Conservation (phyloP, 2,113 vertebrate species). For the Corythoichthys haematopterus region DNA sequence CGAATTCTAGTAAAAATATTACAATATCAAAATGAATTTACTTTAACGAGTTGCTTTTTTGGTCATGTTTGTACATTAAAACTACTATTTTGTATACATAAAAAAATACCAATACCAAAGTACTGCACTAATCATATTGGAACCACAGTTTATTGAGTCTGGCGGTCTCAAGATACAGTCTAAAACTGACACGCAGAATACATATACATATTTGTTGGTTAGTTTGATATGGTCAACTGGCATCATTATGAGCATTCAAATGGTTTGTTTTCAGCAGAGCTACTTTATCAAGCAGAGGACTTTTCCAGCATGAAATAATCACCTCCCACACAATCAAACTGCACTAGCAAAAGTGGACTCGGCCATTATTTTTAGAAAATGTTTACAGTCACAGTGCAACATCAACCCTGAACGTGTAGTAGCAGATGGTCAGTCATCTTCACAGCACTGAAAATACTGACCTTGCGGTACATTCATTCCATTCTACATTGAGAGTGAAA, state of each 20-base stretch:
- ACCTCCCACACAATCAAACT: constrained; percentile 12
- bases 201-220: background rate
- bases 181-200: background rate
- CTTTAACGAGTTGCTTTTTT: no score
- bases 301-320: constrained; percentile 1
- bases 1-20: background rate
- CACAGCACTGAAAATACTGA: constrained; percentile 30
- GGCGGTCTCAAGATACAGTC: background rate
- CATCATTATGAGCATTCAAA: background rate
- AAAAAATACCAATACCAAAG: constrained; percentile 4
- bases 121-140: constrained; percentile 8
- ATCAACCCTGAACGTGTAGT: constrained; percentile 51
- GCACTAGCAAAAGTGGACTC: constrained; percentile 16
- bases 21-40: background rate
- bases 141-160: constrained; percentile 6
- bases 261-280: background rate
- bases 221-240: background rate
- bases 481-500: constrained; percentile 20
- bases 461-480: constrained; percentile 46
- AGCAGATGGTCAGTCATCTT: constrained; percentile 34
- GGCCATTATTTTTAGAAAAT: constrained; percentile 40
- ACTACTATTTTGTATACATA: no score
- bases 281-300: background rate
- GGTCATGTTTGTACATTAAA: no score
- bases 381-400: constrained; percentile 54